Evolutionary conservation across 2,113 vertebrate genomes (phyloP).

Genomic region (Rhabdomys dilectus): DNA sequence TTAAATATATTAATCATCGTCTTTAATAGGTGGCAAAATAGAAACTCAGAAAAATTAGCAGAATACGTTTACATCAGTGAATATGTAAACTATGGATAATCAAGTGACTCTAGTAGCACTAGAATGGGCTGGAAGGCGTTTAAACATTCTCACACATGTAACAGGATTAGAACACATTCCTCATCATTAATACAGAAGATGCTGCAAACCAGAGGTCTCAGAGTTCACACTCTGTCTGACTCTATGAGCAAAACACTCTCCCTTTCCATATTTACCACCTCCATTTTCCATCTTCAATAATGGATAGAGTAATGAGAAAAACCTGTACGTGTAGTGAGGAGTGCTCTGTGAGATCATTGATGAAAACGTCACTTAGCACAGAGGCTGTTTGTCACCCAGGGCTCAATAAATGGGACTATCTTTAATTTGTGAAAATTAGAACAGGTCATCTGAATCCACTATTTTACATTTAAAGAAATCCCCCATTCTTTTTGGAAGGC

Average conservation of each 20-base stretch:
- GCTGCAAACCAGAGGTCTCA: background rate
- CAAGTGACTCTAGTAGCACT: too few relatives aligned
- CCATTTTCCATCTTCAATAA: background rate
- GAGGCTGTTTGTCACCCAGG: background rate
- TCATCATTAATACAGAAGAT: background rate
- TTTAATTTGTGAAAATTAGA: background rate
- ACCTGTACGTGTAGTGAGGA: background rate
- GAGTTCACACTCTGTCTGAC: background rate
- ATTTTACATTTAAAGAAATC: background rate
- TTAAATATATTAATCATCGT: background rate
- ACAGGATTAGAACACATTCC: background rate
- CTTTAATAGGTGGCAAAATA: background rate
- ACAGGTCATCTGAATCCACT: background rate
- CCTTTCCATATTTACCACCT: background rate
- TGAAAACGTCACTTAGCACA: background rate
- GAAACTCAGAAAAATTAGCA: background rate
- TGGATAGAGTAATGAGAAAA: background rate
- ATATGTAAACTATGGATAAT: background rate
- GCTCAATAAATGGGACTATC: background rate
- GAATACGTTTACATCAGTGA: too few relatives aligned
- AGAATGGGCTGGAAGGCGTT: background rate
- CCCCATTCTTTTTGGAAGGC: background rate
- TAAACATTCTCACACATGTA: background rate
- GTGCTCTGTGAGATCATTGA: background rate
- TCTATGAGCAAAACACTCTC: background rate